phyloP scores from a whole-genome alignment of 2,888 invertebrate genomes.

The Chaitophorus viminalis region DNA sequence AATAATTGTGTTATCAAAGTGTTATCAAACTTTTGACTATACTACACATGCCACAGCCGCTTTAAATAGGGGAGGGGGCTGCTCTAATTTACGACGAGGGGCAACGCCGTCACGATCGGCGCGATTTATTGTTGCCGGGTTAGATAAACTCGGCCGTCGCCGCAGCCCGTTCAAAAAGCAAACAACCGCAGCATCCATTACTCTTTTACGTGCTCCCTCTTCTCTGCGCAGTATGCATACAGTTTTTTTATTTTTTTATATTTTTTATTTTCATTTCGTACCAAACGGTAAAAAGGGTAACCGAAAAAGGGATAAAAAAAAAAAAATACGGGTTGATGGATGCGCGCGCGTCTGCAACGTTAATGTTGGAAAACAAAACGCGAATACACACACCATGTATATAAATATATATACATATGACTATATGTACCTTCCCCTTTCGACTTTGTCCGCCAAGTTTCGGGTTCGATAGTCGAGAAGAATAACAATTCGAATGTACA shows the following conservation, averaged over 20 bases:
- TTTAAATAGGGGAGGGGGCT: not conserved
- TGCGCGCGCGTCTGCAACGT: not conserved
- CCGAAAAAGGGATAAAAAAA: conserved; percentile 14
- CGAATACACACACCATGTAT: not conserved
- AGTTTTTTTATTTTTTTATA: not conserved
- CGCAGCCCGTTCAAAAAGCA: conserved; percentile 46
- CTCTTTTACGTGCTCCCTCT: not conserved
- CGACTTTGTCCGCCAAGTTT: not conserved
- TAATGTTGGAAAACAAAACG: conserved; percentile 15
- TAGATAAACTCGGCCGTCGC: conserved; percentile 43
- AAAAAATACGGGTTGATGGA: conserved; percentile 20
- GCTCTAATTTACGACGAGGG: conserved; percentile 41
- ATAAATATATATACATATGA: too few relatives aligned
- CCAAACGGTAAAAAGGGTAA: conserved; percentile 28
- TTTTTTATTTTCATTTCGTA: not conserved
- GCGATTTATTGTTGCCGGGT: conserved; percentile 41
- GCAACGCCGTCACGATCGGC: not conserved
- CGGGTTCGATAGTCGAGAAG: conserved; percentile 24
- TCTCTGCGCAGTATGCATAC: not conserved
- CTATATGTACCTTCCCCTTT: not conserved
- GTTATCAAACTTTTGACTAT: conserved; percentile 18
- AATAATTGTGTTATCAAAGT: conserved; percentile 13
- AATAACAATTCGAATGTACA: conserved; percentile 18
- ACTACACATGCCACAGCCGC: not conserved
- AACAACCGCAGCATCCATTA: conserved; percentile 51